A percentile compares a stretch with the other conserved stretches of the same genome.
Evolutionary conservation across 2,113 vertebrate genomes (phyloP).

Genomic region (Malurus alboscapulatus): DNA sequence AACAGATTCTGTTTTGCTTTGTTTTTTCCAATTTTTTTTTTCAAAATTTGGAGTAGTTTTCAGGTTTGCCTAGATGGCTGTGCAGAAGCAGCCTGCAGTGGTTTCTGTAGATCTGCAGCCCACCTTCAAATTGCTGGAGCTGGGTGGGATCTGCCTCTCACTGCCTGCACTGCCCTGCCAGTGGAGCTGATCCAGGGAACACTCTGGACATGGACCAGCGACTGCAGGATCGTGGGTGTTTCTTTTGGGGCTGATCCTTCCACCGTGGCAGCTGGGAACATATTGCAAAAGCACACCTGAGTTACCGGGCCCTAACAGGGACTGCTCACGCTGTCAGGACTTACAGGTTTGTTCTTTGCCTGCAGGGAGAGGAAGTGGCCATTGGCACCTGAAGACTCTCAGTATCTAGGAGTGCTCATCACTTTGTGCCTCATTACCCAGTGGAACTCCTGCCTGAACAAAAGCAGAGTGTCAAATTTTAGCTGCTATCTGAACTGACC

Average conservation of each 20-base stretch:
- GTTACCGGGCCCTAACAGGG: neutral
- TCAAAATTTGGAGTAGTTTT: neutral
- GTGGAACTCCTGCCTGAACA: neutral
- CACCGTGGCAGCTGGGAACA: neutral
- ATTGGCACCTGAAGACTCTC: neutral
- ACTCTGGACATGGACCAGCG: neutral
- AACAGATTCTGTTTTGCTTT: neutral
- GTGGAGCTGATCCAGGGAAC: neutral
- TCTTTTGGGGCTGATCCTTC: neutral
- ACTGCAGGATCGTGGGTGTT: neutral
- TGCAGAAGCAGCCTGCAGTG: neutral
- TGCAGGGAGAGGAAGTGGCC: neutral
- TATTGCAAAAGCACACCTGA: neutral
- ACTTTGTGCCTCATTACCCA: neutral
- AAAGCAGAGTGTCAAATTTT: neutral
- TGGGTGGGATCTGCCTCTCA: neutral
- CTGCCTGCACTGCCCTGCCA: neutral
- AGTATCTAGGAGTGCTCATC: neutral
- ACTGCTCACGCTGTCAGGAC: neutral
- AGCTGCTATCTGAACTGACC: neutral
- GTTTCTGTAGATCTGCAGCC: neutral
- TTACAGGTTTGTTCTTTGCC: neutral
- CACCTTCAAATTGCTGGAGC: neutral
- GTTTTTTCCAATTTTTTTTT: neutral
- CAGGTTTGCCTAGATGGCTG: neutral